phyloP scores from a whole-genome alignment of 2,888 invertebrate genomes.

The Orthosia gothica region DNA sequence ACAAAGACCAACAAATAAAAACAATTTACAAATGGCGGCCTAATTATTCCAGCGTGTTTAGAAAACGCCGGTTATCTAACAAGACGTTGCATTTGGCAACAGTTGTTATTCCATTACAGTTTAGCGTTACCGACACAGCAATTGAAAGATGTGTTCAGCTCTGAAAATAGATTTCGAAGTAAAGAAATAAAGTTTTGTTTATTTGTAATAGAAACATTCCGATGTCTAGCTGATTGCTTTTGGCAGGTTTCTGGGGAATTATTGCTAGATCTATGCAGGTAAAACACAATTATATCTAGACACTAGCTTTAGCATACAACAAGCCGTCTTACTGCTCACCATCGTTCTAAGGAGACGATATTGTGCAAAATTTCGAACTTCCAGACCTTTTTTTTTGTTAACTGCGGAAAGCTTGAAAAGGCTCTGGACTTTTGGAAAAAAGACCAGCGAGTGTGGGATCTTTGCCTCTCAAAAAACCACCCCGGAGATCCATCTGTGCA shows the following conservation, averaged over 20 bases:
- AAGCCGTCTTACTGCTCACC: no score
- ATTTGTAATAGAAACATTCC: conserved; percentile 25
- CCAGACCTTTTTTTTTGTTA: no score
- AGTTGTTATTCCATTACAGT: conserved; percentile 52
- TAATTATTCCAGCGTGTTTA: conserved; percentile 23
- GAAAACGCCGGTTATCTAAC: conserved; percentile 30
- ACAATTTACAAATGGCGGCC: conserved; percentile 22
- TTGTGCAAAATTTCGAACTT: background rate
- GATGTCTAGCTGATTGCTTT: conserved; percentile 29
- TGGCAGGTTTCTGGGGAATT: background rate
- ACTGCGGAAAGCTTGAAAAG: no score
- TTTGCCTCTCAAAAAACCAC: no score
- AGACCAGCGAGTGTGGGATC: no score
- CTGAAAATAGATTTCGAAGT: conserved; percentile 45
- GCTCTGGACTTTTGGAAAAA: no score
- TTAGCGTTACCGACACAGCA: conserved; percentile 44
- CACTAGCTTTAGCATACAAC: background rate
- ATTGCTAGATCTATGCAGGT: conserved; percentile 2
- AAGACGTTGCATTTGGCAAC: conserved; percentile 55
- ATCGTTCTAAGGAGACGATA: no score
- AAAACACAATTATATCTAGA: background rate
- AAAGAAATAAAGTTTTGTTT: conserved; percentile 48
- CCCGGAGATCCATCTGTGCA: no score
- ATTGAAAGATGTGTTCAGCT: conserved; percentile 45
- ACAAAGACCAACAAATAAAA: background rate